Evolutionary conservation across 2,797 vertebrate species (phyloP).

Genomic region (Remorina albescens): DNA sequence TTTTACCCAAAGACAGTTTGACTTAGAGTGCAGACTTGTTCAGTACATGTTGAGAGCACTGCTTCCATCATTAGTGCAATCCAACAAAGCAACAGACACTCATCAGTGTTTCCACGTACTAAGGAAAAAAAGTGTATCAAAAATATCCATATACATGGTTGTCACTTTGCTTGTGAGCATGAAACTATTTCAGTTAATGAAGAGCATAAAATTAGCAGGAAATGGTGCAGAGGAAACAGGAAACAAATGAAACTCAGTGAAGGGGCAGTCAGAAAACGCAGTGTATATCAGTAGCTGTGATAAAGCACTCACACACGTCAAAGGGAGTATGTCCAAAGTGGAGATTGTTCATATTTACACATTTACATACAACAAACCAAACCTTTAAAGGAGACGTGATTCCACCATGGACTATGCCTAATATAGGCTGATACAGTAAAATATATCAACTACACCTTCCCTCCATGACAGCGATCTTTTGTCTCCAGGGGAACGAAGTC

Average conservation of each 20-base stretch:
- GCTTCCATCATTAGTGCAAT: conserved; percentile 66
- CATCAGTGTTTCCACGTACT: conserved; percentile 55
- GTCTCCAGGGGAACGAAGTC: conserved; percentile 62
- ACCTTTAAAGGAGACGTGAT: conserved; percentile 73
- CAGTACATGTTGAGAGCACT: conserved; percentile 2
- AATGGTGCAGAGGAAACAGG: conserved; percentile 32
- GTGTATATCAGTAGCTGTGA: conserved; percentile 73
- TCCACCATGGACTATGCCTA: conserved; percentile 77
- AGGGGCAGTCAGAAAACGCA: conserved; percentile 22
- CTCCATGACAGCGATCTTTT: conserved; percentile 55
- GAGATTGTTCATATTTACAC: conserved; percentile 79
- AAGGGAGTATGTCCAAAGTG: conserved; percentile 75
- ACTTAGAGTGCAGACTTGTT: conserved; percentile 29
- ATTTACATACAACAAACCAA: conserved; percentile 78
- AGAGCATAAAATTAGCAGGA: conserved; percentile 54
- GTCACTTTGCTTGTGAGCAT: conserved; percentile 50
- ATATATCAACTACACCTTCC: conserved; percentile 63
- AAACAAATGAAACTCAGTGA: conserved; percentile 41
- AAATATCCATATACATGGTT: conserved; percentile 70
- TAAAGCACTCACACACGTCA: conserved; percentile 74
- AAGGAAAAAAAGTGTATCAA: conserved; percentile 66
- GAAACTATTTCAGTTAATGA: conserved; percentile 46
- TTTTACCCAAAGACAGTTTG: conserved; percentile 27
- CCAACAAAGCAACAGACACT: conserved; percentile 57
- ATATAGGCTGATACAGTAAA: conserved; percentile 84